Base-by-base conservation (phyloP, 2,797 vertebrate species). In the Brachyalestes nurse region DNA sequence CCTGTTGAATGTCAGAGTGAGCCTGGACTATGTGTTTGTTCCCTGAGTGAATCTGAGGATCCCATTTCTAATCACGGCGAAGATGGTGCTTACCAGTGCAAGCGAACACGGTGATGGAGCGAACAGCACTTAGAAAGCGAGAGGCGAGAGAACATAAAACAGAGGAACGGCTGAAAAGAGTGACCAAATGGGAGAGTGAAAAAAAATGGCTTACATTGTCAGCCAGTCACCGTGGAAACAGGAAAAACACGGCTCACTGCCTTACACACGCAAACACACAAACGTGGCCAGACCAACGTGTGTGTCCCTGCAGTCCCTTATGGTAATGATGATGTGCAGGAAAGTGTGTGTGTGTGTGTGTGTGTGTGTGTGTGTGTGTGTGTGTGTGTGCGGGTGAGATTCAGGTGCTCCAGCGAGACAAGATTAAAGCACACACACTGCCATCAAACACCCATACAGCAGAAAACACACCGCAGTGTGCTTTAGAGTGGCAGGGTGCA, bases 351-450 rank as follows among this genome's bases (percentile, higher is more conserved):
- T 6, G 25, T 16, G 13, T 62, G 51, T 70, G 57, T 60, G 28
- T 77, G 58, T 78, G 55, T 74, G 6, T 23, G 57, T 53, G 57
- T 23, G 57, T 66, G 70, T 67, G 72, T 53, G 10, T 42, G 62
- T 57, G 51, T 75, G 64, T 38, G 23, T 67, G 47, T 57, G 79
- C 66, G 79, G 70, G 74, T 28, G 34, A 87, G 67, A 84, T 69
- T 75, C 62, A 64, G 62, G 80, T 76, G 81, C 80, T 83, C 78
- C 73, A 23, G 70, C 47, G 67, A 81, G 71, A 66, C 72, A 65
- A 85, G 82, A 87, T 85, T 85, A 85, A 87, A 87, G 86, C 80
- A 80, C 62, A 80, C 62, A 75, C 61, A 53, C 80, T 57, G 73
- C 16, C 77, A 85, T 77, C 78, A 83, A 83, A 82, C 79, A 79